Percentiles rank a stretch among this genome's conserved stretches.
phyloP scores from a whole-genome alignment of 2,888 invertebrate genomes.

The Exephanes ischioxanthus region DNA sequence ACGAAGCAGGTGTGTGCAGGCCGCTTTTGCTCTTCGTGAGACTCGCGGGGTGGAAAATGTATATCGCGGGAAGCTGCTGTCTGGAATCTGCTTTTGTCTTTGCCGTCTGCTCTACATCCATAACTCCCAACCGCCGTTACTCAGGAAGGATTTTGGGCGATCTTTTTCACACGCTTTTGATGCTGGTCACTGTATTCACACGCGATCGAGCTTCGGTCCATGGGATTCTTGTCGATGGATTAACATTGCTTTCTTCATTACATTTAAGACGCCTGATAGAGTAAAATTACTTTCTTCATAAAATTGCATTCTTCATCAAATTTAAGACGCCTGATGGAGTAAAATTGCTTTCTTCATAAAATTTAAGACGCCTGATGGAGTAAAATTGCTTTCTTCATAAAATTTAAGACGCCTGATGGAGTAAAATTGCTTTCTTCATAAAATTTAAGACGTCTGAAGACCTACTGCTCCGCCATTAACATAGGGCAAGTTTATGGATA shows the following conservation, averaged over 20 bases:
- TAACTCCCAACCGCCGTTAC: background rate
- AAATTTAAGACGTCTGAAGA: background rate
- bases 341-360: constrained; percentile 67
- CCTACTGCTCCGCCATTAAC: no score
- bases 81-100: background rate
- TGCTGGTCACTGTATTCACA: background rate
- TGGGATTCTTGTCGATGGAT: constrained; percentile 74
- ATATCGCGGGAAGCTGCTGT: background rate
- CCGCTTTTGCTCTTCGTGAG: constrained; percentile 33
- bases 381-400: no score
- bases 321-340: constrained; percentile 70
- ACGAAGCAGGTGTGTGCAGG: background rate
- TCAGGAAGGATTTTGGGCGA: background rate
- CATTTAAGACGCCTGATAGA: constrained; percentile 66
- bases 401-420: constrained; percentile 60
- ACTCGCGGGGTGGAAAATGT: background rate
- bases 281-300: constrained; percentile 72
- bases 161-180: background rate
- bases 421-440: constrained; percentile 71
- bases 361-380: background rate
- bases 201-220: constrained; percentile 49
- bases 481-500: no score
- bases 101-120: background rate
- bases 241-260: constrained; percentile 70
- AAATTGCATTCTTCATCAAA: constrained; percentile 64